Base-by-base conservation (phyloP, 2,888 invertebrate genomes). In the Zaprionus bogoriensis region DNA sequence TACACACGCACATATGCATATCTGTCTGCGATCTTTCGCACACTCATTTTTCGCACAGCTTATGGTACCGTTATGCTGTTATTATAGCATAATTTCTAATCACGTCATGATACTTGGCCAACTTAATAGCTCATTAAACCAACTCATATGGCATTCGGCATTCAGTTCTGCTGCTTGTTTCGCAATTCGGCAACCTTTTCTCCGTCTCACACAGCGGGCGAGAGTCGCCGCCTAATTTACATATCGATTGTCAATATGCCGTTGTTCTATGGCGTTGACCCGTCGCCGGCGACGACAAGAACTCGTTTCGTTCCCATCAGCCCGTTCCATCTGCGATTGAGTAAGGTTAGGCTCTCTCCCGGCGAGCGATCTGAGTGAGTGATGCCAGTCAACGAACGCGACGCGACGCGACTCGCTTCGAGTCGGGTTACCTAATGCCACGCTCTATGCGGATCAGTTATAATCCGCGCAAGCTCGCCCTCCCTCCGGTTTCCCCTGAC, bases 341-440 rank as follows among this genome's bases (percentile, higher is more conserved):
- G 80, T 74, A 70, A 73, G 77, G 74, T 82, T 82, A 55, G 61
- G 61, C 38, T 7, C 3, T 3, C 14, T 14, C 19, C 30, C 28
- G 39, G 39, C 50, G 44, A 48, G 17, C 50, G 74, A 67, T 42
- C 39, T 53, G 44, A 48, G 17, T 53, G 74, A 67, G 52, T 78
- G 80, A 78, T 73, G 83, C 60, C 83, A 78, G 83, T 77, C 79
- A 75, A 67, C 72, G 66, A 68, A 71, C 64, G 20, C 9, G 30
- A 61, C 50, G 46, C 9, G 14, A 14, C 14, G 1, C 32, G 12
- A 22, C 3, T 36, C 14, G 20, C 17, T 28, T 32, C 27, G 39
- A 54, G 70, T 83, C 80, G 57, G 57, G 74, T 83, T 80, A 80
- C 83, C 66, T 36, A 66, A 63, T 51, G 69, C 63, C 71, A 48